These are phyloP conservation scores for Etheostoma cragini DNA, from an alignment of 2,113 vertebrate species.

Conservation along the genomic window DNA sequence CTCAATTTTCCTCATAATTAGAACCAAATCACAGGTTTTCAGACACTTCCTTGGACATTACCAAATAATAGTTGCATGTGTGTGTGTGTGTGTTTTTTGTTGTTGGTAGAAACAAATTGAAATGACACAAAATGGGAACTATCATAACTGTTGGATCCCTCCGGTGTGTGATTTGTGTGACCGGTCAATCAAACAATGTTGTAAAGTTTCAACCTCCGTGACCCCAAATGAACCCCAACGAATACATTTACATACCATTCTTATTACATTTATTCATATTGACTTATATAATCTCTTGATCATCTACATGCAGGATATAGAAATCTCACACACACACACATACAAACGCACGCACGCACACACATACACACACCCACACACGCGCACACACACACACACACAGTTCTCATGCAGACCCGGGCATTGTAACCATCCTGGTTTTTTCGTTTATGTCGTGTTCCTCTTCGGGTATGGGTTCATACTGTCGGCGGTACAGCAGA, in stretches of 20 bases:
- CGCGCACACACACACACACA: slow-evolving; percentile 15
- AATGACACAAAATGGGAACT: neutral
- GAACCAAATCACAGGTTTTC: too few species aligned
- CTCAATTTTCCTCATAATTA: neutral
- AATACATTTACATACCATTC: slow-evolving; percentile 16
- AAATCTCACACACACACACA: slow-evolving; percentile 1
- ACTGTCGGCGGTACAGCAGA: slow-evolving; percentile 85
- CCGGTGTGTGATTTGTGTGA: neutral
- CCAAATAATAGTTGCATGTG: too few species aligned
- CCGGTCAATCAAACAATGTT: neutral
- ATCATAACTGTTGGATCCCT: neutral
- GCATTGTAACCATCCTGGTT: slow-evolving; percentile 61
- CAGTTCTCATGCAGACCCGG: slow-evolving; percentile 54
- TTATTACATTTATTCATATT: slow-evolving; percentile 30
- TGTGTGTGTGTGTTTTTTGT: too few species aligned
- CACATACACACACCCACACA: slow-evolving; percentile 30
- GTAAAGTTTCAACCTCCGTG: neutral
- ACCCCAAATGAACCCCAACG: slow-evolving; percentile 7
- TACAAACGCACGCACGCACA: neutral
- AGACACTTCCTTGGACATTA: too few species aligned
- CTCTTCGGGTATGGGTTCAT: slow-evolving; percentile 70
- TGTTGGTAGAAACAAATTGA: neutral
- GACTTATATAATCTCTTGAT: slow-evolving; percentile 27
- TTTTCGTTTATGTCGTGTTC: slow-evolving; percentile 68
- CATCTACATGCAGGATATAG: slow-evolving; percentile 27